Evolutionary conservation across 2,113 vertebrate genomes (phyloP), one percentile per base, ranked within the genome.

Genomic region (Channa maculata): DNA sequence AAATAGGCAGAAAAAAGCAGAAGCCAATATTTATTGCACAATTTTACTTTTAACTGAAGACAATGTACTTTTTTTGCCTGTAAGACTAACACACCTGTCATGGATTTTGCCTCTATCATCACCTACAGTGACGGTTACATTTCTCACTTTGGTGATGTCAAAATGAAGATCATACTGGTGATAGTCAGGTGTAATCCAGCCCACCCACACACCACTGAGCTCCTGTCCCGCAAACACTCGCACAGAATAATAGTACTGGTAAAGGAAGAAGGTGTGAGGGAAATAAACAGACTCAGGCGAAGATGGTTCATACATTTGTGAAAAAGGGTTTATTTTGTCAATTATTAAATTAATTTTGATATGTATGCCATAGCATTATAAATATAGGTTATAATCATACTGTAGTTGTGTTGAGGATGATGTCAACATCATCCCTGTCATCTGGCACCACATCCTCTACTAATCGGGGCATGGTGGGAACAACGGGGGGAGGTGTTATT

Each of bases 101-200:
- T 96, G 96, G 68, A 98, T 92, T 75, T 98, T 96, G 88, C 97
- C 97, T 87, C 95, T 96, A 78, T 97, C 96, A 1, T 98, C 97
- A 0, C 97, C 97, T 70, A 97, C 95, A 36, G 97, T 97, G 74
- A 97, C 95, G 0, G 96, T 98, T 60, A 97, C 96, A 1, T 92
- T 95, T 80, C 96, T 94, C 70, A 98, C 96, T 89, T 97, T 97
- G 88, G 79, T 93, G 62, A 97, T 91, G 82, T 98, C 96, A 34
- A 97, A 98, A 85, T 94, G 94, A 71, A 76, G 92, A 84, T 97
- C 97, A 0, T 97, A 95, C 74, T 96, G 96, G 79, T 98, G 97
- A 87, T 96, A 98, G 87, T 97, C 96, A 0, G 97, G 96, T 6
- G 97, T 97, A 71, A 98, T 95, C 97, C 96, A 98, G 69, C 97